Conservation (phyloP, 2,113 vertebrate genomes). For the Gavialis gangeticus region DNA sequence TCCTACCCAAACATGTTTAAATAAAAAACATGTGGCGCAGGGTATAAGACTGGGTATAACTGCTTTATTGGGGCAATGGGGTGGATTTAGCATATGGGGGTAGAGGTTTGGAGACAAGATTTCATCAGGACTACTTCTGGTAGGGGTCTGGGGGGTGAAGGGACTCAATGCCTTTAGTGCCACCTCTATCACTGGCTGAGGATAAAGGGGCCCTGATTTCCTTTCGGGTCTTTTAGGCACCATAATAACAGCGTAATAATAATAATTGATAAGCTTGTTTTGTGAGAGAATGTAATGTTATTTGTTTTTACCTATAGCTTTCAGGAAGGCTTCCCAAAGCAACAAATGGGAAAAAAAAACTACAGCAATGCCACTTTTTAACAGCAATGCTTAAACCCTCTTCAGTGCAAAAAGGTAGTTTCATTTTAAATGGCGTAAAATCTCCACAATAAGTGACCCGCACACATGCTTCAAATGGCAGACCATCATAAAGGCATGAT, state of each 20-base stretch:
- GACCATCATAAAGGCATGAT: neutral
- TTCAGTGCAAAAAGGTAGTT: neutral
- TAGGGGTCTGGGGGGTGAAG: no score
- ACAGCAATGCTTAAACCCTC: no score
- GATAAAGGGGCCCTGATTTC: neutral
- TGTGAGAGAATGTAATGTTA: neutral
- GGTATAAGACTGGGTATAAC: neutral
- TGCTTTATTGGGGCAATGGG: neutral
- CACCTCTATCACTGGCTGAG: neutral
- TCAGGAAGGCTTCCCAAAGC: neutral
- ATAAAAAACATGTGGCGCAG: neutral
- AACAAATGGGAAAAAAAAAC: neutral
- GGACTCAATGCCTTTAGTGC: no score
- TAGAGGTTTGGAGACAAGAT: neutral
- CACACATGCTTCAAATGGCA: neutral
- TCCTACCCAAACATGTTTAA: neutral
- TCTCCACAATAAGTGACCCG: neutral
- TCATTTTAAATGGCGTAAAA: slow-evolving; percentile 49
- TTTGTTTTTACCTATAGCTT: slow-evolving; percentile 19
- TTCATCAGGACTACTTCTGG: neutral
- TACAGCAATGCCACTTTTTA: neutral
- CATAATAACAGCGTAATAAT: neutral
- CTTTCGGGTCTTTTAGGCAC: neutral
- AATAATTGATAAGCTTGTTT: neutral
- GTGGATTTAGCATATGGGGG: neutral